Percentiles rank a stretch among this genome's conserved stretches.
Conservation (phyloP, 64 coral and sea anemone species). For the Actinia equina region DNA sequence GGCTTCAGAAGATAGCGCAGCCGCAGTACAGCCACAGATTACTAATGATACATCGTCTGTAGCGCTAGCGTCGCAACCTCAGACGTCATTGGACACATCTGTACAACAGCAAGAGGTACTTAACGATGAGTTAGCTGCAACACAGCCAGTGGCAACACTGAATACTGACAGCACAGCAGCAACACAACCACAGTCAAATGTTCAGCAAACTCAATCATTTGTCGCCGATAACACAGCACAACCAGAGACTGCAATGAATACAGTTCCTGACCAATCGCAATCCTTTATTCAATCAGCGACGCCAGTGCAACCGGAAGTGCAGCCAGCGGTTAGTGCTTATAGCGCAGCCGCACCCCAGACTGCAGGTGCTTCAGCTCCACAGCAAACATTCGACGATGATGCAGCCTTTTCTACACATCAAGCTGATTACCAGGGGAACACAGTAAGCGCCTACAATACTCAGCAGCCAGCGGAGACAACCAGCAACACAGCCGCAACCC, state of each 20-base stretch:
- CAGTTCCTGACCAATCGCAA: background rate
- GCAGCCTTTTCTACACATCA: background rate
- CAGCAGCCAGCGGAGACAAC: background rate
- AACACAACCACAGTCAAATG: background rate
- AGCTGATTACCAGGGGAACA: background rate
- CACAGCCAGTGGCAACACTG: no score
- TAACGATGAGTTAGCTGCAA: no score
- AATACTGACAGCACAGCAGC: background rate
- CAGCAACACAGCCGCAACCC: background rate
- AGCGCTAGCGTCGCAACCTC: background rate
- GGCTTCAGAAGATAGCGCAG: background rate
- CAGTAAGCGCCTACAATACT: background rate
- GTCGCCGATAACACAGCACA: background rate
- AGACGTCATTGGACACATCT: no score
- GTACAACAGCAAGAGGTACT: no score
- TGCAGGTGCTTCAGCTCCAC: background rate
- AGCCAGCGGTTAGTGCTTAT: background rate
- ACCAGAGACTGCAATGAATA: background rate
- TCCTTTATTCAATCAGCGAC: background rate
- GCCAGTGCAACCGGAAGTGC: background rate
- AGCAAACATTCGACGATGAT: background rate
- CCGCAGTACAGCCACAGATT: background rate
- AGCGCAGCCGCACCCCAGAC: background rate
- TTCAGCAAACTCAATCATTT: background rate
- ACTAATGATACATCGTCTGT: background rate